Percentiles rank a stretch among this genome's conserved stretches.
Evolutionary conservation across 1,140 invertebrate species (phyloP).

Genomic region (Drosophila athabasca): DNA sequence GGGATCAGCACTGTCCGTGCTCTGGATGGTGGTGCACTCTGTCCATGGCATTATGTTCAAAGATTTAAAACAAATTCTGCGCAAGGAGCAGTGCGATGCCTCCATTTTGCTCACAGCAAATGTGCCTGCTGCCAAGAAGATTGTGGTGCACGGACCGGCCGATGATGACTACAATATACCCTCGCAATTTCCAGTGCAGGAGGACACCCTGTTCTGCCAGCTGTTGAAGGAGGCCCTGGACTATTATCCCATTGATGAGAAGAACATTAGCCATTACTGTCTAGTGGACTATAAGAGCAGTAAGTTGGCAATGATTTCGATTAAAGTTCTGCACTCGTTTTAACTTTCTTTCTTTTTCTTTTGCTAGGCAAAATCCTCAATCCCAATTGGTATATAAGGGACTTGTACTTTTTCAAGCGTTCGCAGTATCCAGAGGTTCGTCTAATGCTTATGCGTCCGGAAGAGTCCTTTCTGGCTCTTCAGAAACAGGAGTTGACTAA

Average conservation of each 20-base stretch:
- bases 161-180: conserved; percentile 96
- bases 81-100: conserved; percentile 99
- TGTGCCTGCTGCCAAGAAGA: conserved; percentile 99
- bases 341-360: neutral
- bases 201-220: conserved; percentile 99
- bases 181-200: conserved; percentile 98
- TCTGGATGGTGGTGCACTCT: conserved; percentile 99
- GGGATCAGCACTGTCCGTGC: conserved; percentile 95
- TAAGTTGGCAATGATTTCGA: conserved; percentile 85
- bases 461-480: conserved; percentile 95
- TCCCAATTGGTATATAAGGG: conserved; percentile 95
- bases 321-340: rapidly evolving
- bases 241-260: conserved; percentile 98
- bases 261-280: conserved; percentile 95
- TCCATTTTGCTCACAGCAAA: conserved; percentile 98
- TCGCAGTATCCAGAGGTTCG: conserved; percentile 98
- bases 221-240: conserved; percentile 98
- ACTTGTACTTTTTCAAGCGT: conserved; percentile 99
- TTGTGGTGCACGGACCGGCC: conserved; percentile 95
- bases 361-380: conserved; percentile 85
- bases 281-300: conserved; percentile 99
- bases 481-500: conserved; percentile 96
- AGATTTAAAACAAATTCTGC: conserved; percentile 98
- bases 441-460: conserved; percentile 96
- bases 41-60: conserved; percentile 99